A percentile compares a stretch with the other conserved stretches of the same genome.
phyloP scores from a whole-genome alignment of 2,113 vertebrate species.

The Cyanoramphus novaezelandiae region DNA sequence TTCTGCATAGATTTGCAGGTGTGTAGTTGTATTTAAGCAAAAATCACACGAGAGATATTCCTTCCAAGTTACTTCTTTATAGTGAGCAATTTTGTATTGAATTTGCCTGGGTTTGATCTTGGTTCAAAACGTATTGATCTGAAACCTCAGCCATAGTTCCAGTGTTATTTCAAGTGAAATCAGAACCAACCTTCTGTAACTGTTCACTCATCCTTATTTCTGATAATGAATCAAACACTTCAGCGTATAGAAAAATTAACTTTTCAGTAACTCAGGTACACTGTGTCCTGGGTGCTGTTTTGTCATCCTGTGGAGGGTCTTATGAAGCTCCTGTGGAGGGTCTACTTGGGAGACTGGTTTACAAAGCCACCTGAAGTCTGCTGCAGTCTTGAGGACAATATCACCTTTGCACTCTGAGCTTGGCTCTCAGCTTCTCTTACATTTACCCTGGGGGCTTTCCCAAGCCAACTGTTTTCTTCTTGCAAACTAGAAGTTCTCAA shows the following conservation, averaged over 20 bases:
- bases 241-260: not conserved
- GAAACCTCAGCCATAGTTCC: not conserved
- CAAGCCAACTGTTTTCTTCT: not conserved
- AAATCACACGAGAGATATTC: not conserved
- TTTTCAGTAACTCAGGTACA: accelerated
- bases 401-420: not conserved
- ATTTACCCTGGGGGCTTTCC: not conserved
- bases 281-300: not conserved
- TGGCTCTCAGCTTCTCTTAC: not conserved
- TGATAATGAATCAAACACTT: not conserved
- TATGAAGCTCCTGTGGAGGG: no score
- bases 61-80: not conserved
- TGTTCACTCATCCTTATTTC: not conserved
- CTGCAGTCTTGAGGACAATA: accelerated
- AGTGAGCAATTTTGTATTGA: not conserved
- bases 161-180: not conserved
- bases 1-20: conserved; percentile 1
- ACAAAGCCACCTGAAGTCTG: not conserved
- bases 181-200: not conserved
- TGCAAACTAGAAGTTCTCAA: not conserved
- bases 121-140: not conserved
- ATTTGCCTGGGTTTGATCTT: not conserved
- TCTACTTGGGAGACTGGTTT: not conserved
- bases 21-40: not conserved
- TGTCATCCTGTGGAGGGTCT: accelerated